phyloP scores from a whole-genome alignment of 1,140 invertebrate genomes.

The Neodiprion fabricii region DNA sequence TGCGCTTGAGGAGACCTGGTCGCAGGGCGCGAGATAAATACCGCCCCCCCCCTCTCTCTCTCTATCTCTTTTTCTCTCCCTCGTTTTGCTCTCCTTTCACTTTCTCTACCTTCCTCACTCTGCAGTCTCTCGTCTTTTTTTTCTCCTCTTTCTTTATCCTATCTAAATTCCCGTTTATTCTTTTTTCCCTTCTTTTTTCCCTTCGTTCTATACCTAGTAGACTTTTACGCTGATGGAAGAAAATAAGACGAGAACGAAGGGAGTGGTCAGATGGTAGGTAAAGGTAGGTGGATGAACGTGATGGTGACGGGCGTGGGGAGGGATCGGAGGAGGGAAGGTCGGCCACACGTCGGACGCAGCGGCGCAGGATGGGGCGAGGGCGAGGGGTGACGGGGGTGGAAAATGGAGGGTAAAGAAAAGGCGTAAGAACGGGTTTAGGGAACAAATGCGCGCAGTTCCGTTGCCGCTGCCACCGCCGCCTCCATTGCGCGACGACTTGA shows the following conservation, averaged over 20 bases:
- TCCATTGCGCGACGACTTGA: slow-evolving; percentile 20
- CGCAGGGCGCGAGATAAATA: too few relatives aligned
- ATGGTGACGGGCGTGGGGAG: not conserved
- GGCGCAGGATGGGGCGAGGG: not conserved
- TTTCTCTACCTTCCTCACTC: not conserved
- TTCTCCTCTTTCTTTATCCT: not conserved
- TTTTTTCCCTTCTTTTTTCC: not conserved
- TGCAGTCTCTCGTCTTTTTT: not conserved
- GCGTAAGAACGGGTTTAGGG: slow-evolving; percentile 3
- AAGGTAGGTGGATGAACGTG: not conserved
- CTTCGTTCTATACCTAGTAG: slow-evolving; percentile 22
- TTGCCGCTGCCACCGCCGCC: slow-evolving; percentile 9
- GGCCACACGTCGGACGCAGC: not conserved
- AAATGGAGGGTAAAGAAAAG: slow-evolving; percentile 13
- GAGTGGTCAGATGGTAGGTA: not conserved
- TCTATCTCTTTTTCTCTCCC: not conserved
- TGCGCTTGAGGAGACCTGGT: too few relatives aligned
- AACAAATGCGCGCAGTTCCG: not conserved
- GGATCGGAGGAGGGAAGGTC: not conserved
- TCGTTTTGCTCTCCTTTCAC: not conserved
- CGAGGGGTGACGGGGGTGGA: not conserved
- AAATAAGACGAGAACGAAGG: slow-evolving; percentile 24
- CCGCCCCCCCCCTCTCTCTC: not conserved
- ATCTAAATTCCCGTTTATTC: not conserved
- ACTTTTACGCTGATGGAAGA: slow-evolving; percentile 31